Base-by-base conservation (phyloP, 2,797 vertebrate species). In the Pseudotriccus pelzelni region DNA sequence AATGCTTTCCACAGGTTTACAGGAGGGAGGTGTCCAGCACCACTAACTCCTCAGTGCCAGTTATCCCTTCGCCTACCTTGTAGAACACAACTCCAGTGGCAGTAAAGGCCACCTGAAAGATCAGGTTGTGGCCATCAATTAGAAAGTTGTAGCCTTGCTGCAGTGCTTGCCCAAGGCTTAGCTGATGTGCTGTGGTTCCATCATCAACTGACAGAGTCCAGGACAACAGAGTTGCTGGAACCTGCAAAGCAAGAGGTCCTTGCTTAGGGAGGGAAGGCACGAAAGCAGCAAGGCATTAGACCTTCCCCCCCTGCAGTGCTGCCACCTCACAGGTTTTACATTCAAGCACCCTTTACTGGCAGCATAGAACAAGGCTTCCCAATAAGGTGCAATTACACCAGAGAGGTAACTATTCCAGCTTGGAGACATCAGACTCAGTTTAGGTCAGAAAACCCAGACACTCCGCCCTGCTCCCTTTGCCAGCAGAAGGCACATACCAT, bases 21-120 rank as follows among this genome's bases (percentile, higher is more conserved):
- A 64, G 12, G 5, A 78, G 4, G 10, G 13, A 32, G 3, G 2
- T 18, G 8, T 6, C 36, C 19, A 37, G 9, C 53, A 77, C 14
- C 32, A 24, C 32, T 8, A 3, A 7, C 53, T 34, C 39, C 39
- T 49, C 52, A 67, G 47, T 4, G 6, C 25, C 13, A 27, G 0
- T 4, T 24, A 11, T 43, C 21, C 28, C 0, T 3, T 23, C 12
- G 82, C 93, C 34, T 95, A 98, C 98, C 97, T 81, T 76, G 77
- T 98, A 97, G n/a, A 88, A 63, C 32, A 80, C 60, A 27, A 98
- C 84, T 79, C 98, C 98, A 66, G 88, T 83, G 13, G 98, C 97
- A 91, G 92, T 84, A 43, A 97, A 96, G 14, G 94, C 89, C 43
- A 92, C 96, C 6, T 96, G 90, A n/a, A 98, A 14, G 12, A 60